Evolutionary conservation across 2,888 invertebrate genomes (phyloP), one percentile per base, ranked within the genome.

Genomic region (Caenorhabditis wallacei): DNA sequence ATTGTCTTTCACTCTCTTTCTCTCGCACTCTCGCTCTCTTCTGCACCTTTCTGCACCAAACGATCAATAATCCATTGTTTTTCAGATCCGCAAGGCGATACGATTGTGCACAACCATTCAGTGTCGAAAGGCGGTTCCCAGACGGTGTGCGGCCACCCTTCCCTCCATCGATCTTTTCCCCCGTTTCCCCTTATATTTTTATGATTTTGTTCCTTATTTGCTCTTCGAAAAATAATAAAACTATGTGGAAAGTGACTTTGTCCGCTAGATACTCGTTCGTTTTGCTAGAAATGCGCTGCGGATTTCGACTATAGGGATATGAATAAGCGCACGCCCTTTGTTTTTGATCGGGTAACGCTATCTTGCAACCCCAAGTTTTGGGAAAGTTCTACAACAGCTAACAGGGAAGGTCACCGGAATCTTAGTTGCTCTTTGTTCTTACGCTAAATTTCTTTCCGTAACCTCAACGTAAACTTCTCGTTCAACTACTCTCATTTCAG

Each of bases 181-280:
- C 64, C 48, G 16, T 51, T 40, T 22, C 53, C 35, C 53, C 37
- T 20, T 43, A 5, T 26, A 24, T 53, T 37, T n/a, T n/a, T n/a
- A 57, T 57, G 20, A 53, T 59, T 35, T 56, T 56, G 46, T 57
- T 22, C 59, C 46, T 30, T 8, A 51, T 61, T 56, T 70, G 10
- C 40, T 48, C 51, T 59, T 18, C 22, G 53, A 72, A 72, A 71
- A 72, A 46, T 24, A 72, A 72, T 72, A 72, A 72, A 72, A 61
- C 59, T 72, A 53, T 53, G 46, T 51, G 61, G 61, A 72, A 72
- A 63, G 66, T 35, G 3, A 53, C 22, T 66, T 63, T 53, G 37
- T 53, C 35, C 26, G 64, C 48, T 64, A 64, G 64, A 48, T 51
- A 48, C 13, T 51, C 24, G 30, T 48, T 64, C 30, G 8, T 26